Base-by-base conservation (phyloP, 1,140 invertebrate species). In the Drosophila pseudoobscura region DNA sequence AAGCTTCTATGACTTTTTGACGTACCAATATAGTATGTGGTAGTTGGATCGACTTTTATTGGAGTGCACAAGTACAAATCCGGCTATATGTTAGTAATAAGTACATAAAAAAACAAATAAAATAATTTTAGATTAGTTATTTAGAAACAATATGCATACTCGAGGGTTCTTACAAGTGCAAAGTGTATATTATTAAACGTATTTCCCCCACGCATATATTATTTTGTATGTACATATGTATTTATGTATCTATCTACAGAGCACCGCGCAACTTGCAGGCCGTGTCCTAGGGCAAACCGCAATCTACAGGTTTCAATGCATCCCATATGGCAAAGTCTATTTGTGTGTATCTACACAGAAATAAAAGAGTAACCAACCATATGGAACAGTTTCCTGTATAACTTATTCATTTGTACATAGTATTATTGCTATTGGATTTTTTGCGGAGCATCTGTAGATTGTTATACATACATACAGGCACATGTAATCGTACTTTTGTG, bases 51-150 rank as follows among this genome's bases (percentile, higher is more conserved):
- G 43, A 97, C 93, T 92, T 95, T 95, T 15, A 97, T 94, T 11
- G 97, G 95, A 39, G 96, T 97, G 89, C 97, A 97, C 29, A 97
- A 92, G 90, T 97, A 97, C 17, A 96, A 92, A 92, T 97, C 97
- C 60, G 95, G 95, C 96, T 97, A 91, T 70, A 94, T 43, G 64
- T 66, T 70, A 72, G 51, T 80, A 65, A 49, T 20, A 29, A 60
- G 0, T 50, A 52, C 13, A 39, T 31, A 75, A 56, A 20, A 57
- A 45, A 66, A 22, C 22, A 35, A 20, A 6, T 24, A 13, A 46
- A 13, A 72, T 22, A 44, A 35, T 17, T 44, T 39, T 9, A 20
- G 55, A 68, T 56, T 61, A 66, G 66, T 61, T 11, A 17, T 24
- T 43, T 49, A 9, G 8, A 31, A 9, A 31, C 31, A 31, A 9